Evolutionary conservation across 2,888 invertebrate genomes (phyloP).

Genomic region (Unio pictorum): DNA sequence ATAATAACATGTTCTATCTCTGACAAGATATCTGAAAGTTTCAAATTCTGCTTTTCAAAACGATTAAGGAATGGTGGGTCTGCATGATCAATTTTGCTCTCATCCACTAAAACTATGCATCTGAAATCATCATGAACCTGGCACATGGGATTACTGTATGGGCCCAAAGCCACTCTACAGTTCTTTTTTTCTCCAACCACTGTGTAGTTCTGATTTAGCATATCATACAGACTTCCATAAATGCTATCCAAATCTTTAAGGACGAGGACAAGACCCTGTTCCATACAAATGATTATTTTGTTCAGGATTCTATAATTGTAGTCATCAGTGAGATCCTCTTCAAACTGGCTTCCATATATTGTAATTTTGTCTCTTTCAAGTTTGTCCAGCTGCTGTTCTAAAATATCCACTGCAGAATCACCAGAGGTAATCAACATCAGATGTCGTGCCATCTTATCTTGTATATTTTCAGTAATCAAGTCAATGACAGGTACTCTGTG

Average conservation of each 20-base stretch:
- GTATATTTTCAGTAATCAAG: conserved; percentile 13
- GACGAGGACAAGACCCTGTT: conserved; percentile 15
- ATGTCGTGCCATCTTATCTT: conserved; percentile 16
- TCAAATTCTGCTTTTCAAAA: conserved; percentile 43
- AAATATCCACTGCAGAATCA: conserved; percentile 16
- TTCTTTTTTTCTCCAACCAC: conserved; percentile 8
- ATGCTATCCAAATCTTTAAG: conserved; percentile 24
- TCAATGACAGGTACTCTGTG: background rate
- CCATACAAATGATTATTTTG: conserved; percentile 23
- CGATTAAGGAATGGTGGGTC: conserved; percentile 36
- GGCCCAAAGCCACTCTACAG: conserved; percentile 21
- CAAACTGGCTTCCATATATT: conserved; percentile 10
- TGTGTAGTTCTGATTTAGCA: conserved; percentile 33
- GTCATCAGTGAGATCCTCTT: conserved; percentile 18
- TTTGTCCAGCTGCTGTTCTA: conserved; percentile 10
- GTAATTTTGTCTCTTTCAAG: conserved; percentile 6
- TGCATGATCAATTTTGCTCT: conserved; percentile 7
- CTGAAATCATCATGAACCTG: conserved; percentile 22
- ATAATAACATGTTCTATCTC: background rate
- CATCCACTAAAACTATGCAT: conserved; percentile 24
- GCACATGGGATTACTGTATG: conserved; percentile 20
- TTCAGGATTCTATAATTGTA: conserved; percentile 23
- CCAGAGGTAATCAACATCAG: conserved; percentile 21
- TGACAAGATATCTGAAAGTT: conserved; percentile 18
- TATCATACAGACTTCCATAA: conserved; percentile 42